Evolutionary conservation across 2,113 vertebrate genomes (phyloP), one percentile per base, ranked within the genome.

Genomic region (Barnardius zonarius): DNA sequence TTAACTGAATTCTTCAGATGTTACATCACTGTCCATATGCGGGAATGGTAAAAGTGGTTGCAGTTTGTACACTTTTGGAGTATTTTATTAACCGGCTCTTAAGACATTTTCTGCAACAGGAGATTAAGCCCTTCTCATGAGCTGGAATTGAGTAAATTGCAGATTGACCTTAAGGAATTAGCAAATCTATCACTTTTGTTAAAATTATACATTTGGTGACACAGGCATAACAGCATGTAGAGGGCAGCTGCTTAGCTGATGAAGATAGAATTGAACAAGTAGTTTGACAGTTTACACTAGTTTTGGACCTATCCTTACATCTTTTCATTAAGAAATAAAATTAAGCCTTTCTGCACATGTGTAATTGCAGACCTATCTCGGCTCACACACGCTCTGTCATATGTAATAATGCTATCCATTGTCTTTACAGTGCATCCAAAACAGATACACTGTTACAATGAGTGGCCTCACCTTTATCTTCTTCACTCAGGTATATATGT

Each of bases 151-250:
- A 62, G 35, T 20, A 0, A 31, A 70, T 54, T 90, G 23, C 15
- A 59, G 54, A 51, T 16, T 83, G 49, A 63, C 68, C 0, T 46
- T 66, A 49, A 61, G 37, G 20, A 69, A 70, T 1, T 77, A 8
- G 2, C 24, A 61, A 11, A 6, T 72, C 23, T 39, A 17, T 54
- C 25, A 27, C 17, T 55, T 51, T 55, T 35, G 27, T 16, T 49
- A 51, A 83, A 24, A 24, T n/a, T 43, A 23, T 16, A 31, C 2
- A 0, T 44, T 81, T 57, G 31, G 9, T 88, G 39, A 24, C 9
- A 27, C 2, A 76, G 22, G 8, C 30, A 52, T 79, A 64, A 5
- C 0, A 68, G 10, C 9, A 13, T 6, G 15, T 3, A 52, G 22
- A 70, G 6, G 10, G 17, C 14, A 84, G 14, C 7, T 64, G 10